Evolutionary conservation across 2,888 invertebrate species (phyloP).

Genomic region (Biston stratarius): DNA sequence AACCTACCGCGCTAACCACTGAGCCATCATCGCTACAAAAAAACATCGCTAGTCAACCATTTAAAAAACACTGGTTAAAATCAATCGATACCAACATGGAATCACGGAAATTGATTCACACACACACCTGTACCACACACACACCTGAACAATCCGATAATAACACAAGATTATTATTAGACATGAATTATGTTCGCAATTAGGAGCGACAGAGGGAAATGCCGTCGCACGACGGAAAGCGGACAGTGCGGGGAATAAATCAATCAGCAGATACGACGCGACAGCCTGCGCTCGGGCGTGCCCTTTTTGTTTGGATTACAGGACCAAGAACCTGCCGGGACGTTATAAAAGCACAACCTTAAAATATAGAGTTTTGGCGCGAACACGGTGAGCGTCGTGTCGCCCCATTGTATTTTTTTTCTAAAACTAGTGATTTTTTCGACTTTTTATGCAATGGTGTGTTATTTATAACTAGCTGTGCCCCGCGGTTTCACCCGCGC

Average conservation of each 20-base stretch:
- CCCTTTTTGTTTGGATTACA: constrained; percentile 30
- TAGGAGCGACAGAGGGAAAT: constrained; percentile 77
- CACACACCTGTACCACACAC: constrained; percentile 40
- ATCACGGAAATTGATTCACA: background rate
- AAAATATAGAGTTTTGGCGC: too few species aligned
- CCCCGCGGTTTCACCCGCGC: too few species aligned
- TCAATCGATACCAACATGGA: background rate
- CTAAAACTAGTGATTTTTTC: too few species aligned
- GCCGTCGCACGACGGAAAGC: constrained; percentile 57
- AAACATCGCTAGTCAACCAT: too few species aligned
- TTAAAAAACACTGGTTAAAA: too few species aligned
- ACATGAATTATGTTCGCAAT: constrained; percentile 83
- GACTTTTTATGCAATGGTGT: too few species aligned
- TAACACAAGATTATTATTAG: constrained; percentile 82
- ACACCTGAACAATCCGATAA: constrained; percentile 65
- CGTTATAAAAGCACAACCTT: background rate
- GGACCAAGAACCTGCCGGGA: too few species aligned
- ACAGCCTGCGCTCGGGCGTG: constrained; percentile 28
- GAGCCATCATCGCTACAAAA: too few species aligned
- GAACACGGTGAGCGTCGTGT: too few species aligned
- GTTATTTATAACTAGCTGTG: too few species aligned
- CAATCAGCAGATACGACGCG: constrained; percentile 53
- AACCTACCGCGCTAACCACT: too few species aligned
- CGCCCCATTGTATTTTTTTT: too few species aligned
- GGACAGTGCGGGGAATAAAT: constrained; percentile 58